Evolutionary conservation across 53 echinoderm and acorn worm genomes (phyloP).

Genomic region (Apostichopus leukothele): DNA sequence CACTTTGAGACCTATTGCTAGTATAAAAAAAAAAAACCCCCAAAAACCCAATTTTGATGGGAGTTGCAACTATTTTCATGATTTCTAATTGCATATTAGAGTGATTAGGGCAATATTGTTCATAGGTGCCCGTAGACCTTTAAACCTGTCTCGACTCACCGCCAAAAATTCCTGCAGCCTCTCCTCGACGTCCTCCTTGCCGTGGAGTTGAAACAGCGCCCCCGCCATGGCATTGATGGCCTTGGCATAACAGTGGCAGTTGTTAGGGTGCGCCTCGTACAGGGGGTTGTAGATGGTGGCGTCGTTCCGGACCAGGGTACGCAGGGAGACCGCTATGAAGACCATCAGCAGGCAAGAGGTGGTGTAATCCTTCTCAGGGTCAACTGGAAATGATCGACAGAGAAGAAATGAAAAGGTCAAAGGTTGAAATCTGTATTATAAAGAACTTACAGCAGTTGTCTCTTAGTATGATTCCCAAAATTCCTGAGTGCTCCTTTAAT

Average conservation of each 20-base stretch:
- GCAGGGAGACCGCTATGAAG: constrained; percentile 86
- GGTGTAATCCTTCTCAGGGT: constrained; percentile 84
- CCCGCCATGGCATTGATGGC: constrained; percentile 97
- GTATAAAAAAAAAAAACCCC: too few relatives aligned
- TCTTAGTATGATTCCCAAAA: too few relatives aligned
- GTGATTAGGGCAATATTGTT: too few relatives aligned
- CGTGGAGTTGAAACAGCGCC: constrained; percentile 88
- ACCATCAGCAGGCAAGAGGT: constrained; percentile 94
- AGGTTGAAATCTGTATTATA: too few relatives aligned
- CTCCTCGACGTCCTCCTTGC: constrained; percentile 87
- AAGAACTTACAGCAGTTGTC: too few relatives aligned
- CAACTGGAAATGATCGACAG: constrained; percentile 51
- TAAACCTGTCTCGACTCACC: constrained; percentile 55
- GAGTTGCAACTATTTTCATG: too few relatives aligned
- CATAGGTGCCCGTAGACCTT: too few relatives aligned
- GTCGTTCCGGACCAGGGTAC: constrained; percentile 75
- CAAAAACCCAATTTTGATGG: too few relatives aligned
- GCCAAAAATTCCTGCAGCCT: constrained; percentile 92
- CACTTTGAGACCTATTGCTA: too few relatives aligned
- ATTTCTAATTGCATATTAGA: too few relatives aligned
- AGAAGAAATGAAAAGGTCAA: background rate
- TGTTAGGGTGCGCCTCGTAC: constrained; percentile 91
- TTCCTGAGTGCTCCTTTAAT: too few relatives aligned
- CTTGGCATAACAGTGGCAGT: constrained; percentile 94
- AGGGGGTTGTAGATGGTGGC: constrained; percentile 62